A percentile compares a stretch with the other conserved stretches of the same genome.
phyloP scores from a whole-genome alignment of 1,140 invertebrate species.

The Apis cerana region DNA sequence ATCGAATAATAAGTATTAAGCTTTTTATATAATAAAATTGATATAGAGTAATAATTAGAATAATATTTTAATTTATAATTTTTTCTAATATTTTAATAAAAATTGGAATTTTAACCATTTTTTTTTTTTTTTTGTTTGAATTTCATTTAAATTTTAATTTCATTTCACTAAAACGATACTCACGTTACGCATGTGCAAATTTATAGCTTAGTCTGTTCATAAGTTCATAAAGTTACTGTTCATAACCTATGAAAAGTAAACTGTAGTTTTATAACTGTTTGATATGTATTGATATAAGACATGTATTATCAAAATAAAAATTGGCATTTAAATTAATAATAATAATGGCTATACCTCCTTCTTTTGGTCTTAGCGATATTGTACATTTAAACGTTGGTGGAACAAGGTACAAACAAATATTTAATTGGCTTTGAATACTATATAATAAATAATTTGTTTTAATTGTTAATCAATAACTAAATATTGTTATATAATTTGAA shows the following conservation, averaged over 20 bases:
- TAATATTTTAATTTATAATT: background rate
- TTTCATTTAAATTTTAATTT: background rate
- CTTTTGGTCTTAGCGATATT: slow-evolving; percentile 83
- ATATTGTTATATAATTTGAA: background rate
- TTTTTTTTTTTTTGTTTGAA: background rate
- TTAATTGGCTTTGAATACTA: slow-evolving; percentile 22
- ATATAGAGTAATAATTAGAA: too few relatives aligned
- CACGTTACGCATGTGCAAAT: background rate
- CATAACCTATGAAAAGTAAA: slow-evolving; percentile 29
- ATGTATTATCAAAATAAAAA: slow-evolving; percentile 11
- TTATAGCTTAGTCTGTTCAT: background rate
- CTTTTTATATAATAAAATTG: too few relatives aligned
- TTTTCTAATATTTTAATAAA: background rate
- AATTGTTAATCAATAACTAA: slow-evolving; percentile 4
- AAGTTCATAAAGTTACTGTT: background rate
- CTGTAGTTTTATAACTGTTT: background rate
- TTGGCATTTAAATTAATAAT: background rate
- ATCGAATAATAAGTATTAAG: too few relatives aligned
- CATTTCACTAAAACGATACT: background rate
- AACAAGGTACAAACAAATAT: slow-evolving; percentile 83
- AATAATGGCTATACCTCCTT: slow-evolving; percentile 45
- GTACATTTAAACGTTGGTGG: slow-evolving; percentile 92
- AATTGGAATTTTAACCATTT: background rate
- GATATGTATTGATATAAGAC: background rate
- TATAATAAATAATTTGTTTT: slow-evolving; percentile 28